Percentiles rank a stretch among this genome's conserved stretches.
These are phyloP conservation scores for Pelmatolapia mariae DNA, from an alignment of 2,113 vertebrate species.

Conservation along the genomic window DNA sequence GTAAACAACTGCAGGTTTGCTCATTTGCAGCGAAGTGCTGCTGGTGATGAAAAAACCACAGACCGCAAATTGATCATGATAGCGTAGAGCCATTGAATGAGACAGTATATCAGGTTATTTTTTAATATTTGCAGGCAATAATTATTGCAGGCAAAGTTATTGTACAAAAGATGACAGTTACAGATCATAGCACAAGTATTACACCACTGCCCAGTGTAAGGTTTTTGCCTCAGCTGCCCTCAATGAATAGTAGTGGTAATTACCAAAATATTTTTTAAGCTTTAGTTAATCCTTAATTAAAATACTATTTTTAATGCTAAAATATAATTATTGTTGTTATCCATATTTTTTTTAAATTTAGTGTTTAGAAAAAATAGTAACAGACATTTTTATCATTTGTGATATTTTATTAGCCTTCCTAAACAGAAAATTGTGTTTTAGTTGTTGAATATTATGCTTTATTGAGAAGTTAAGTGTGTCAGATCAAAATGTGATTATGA, in stretches of 20 bases:
- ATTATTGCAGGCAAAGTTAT: neutral
- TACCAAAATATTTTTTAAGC: neutral
- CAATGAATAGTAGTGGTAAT: neutral
- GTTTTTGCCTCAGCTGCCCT: neutral
- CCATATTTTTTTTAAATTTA: neutral
- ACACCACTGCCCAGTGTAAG: neutral
- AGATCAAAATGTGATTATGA: neutral
- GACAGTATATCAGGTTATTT: neutral
- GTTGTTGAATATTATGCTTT: neutral
- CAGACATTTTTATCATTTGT: fast-evolving
- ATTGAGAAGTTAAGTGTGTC: neutral
- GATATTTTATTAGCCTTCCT: neutral
- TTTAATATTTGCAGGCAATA: neutral
- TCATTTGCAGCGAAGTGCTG: neutral
- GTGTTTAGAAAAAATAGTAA: neutral
- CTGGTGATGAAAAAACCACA: neutral
- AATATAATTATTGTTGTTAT: neutral
- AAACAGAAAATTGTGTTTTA: neutral
- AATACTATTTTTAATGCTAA: neutral
- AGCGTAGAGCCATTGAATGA: neutral
- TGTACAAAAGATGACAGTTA: neutral
- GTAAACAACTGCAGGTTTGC: neutral
- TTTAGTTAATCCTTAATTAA: neutral
- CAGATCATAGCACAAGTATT: neutral
- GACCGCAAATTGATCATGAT: neutral